Percentiles rank a stretch among this genome's conserved stretches.
phyloP scores from a whole-genome alignment of 2,113 vertebrate species.

The Halcyon malimbica region DNA sequence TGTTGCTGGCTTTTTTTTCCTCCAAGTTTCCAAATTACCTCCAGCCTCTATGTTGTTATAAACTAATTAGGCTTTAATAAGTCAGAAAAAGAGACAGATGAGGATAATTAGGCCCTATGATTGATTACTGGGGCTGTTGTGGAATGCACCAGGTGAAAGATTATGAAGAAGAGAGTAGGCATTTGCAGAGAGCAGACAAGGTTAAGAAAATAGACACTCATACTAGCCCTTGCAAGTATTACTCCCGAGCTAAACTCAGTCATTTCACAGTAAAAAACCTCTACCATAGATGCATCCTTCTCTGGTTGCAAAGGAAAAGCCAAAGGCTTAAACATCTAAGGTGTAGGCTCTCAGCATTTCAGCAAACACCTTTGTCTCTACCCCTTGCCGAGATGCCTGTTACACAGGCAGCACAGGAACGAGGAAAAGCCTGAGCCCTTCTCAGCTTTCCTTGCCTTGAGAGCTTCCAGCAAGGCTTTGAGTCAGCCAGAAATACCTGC shows the following conservation, averaged over 20 bases:
- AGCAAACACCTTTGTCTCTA: rapidly evolving
- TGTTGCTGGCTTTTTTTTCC: conserved; percentile 21
- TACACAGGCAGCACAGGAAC: not conserved
- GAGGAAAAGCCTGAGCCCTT: not conserved
- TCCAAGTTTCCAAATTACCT: conserved; percentile 54
- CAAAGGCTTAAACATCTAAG: not conserved
- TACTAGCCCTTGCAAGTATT: not conserved
- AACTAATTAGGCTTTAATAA: conserved; percentile 63
- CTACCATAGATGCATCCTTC: not conserved
- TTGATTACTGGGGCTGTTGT: conserved; percentile 39
- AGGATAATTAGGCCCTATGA: conserved; percentile 32
- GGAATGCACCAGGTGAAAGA: not conserved
- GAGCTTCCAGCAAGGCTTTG: not conserved
- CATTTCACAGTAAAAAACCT: not conserved
- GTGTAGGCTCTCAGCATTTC: not conserved
- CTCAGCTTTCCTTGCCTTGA: not conserved
- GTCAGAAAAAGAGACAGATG: conserved; percentile 47
- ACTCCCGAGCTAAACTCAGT: not conserved
- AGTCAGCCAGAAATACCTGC: not conserved
- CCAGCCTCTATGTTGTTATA: conserved; percentile 48
- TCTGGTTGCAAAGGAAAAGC: not conserved
- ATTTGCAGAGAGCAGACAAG: not conserved
- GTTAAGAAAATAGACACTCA: not conserved
- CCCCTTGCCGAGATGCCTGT: not conserved
- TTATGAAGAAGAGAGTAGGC: not conserved